Evolutionary conservation across 2,113 vertebrate species (phyloP), one percentile per base, ranked within the genome.

Genomic region (Octodon degus): DNA sequence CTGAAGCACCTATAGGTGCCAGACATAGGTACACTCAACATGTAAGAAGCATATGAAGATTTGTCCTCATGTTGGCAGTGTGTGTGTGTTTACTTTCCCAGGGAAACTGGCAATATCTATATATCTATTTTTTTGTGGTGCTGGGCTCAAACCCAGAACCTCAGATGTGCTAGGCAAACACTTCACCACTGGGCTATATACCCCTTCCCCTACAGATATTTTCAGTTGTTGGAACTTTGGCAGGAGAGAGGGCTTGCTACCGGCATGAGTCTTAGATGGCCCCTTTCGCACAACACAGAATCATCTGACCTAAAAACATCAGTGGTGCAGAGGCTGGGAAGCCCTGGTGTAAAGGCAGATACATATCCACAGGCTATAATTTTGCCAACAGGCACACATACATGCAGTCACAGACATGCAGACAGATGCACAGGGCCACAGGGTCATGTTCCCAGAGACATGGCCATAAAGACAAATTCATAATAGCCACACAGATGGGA

Each of bases 391-490:
- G 84, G 89, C 81, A 76, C 4, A 24, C 10, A 62, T 12, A 83
- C 32, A 58, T 34, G n/a, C 40, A 89, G 67, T 91, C 86, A 86
- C 84, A 91, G 58, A 83, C 34, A 27, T 30, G 34, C 37, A 94
- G 88, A 79, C 20, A 94, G 95, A 95, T 81, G 67, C 9, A 68
- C 40, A 86, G 55, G 82, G 77, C 77, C 60, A 88, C 50, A 60
- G 81, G 70, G 34, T 77, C 92, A 22, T 50, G 19, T 90, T 94
- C 62, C 37, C 34, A 93, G 90, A 90, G 63, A 86, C 32, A 37
- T 65, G 74, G 62, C 67, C 89, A 84, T 90, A 97, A 93, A 92
- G 91, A 86, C 63, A 93, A 37, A 87, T 53, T 76, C 68, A 94
- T 40, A 77, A 2, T 25, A 65, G 91, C 83, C 60, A 68, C 70